These are phyloP conservation scores for Agrotis segetum DNA, from an alignment of 2,888 invertebrate species.

Conservation along the genomic window DNA sequence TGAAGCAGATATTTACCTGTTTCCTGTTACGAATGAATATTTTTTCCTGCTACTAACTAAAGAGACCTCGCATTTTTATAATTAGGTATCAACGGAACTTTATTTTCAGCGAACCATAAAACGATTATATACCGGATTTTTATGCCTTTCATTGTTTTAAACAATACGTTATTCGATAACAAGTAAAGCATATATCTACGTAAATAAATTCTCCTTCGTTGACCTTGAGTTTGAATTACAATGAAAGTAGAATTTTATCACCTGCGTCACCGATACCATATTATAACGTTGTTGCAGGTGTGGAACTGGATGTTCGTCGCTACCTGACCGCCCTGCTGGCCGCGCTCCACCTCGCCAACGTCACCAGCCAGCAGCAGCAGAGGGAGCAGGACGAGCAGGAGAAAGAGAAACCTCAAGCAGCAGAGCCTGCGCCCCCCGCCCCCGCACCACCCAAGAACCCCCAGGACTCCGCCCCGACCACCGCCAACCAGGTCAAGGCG, in stretches of 20 bases:
- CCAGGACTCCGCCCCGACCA: constrained; percentile 74
- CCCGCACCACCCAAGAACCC: constrained; percentile 63
- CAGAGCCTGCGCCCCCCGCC: constrained; percentile 69
- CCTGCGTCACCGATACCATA: constrained; percentile 13
- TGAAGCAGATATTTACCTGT: neutral
- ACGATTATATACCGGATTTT: neutral
- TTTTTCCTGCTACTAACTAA: neutral
- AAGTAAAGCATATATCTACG: neutral
- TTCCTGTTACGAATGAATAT: neutral
- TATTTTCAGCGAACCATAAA: neutral
- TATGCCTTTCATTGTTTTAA: neutral
- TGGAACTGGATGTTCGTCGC: constrained; percentile 85
- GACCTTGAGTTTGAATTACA: constrained; percentile 30
- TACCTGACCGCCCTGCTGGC: constrained; percentile 85
- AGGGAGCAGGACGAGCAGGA: constrained; percentile 65
- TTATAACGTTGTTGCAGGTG: constrained; percentile 70
- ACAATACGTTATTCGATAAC: constrained; percentile 1
- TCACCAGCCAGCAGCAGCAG: constrained; percentile 82
- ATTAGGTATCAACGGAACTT: neutral
- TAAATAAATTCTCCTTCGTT: constrained; percentile 22
- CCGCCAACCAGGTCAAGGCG: constrained; percentile 78
- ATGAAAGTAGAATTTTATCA: constrained; percentile 23
- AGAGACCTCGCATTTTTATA: constrained; percentile 1
- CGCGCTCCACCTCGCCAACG: constrained; percentile 85
- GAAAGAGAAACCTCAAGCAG: constrained; percentile 52